These are phyloP conservation scores for Neotoma lepida DNA, from an alignment of 2,113 vertebrate genomes.

Conservation along the genomic window DNA sequence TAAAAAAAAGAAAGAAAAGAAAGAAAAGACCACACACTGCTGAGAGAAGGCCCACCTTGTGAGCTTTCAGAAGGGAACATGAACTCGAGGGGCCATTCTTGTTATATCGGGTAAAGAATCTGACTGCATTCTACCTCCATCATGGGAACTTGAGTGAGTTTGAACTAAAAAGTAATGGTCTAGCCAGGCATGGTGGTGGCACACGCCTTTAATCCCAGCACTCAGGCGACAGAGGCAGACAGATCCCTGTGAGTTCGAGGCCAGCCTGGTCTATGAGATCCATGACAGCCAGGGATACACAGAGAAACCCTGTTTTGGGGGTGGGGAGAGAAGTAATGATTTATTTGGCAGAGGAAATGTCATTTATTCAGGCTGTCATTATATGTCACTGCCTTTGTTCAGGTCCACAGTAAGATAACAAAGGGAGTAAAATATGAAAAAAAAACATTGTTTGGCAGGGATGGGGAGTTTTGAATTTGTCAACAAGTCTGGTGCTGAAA, in stretches of 20 bases:
- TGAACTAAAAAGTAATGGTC: neutral
- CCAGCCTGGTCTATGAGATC: neutral
- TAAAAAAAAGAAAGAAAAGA: no score
- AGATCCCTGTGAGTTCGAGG: neutral
- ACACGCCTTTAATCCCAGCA: neutral
- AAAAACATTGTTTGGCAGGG: neutral
- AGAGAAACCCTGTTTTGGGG: neutral
- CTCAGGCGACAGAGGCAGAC: neutral
- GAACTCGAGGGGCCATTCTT: neutral
- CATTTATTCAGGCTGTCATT: neutral
- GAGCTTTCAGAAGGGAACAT: neutral
- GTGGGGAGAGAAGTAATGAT: neutral
- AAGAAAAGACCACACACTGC: no score
- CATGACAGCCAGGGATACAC: neutral
- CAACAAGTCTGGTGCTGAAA: neutral
- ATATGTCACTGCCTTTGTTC: neutral
- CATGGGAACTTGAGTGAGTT: neutral
- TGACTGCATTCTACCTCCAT: neutral
- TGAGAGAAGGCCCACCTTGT: neutral
- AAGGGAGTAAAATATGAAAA: neutral
- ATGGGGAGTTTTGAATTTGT: neutral
- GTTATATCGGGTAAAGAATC: neutral
- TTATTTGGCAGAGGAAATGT: neutral
- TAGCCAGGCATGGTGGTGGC: neutral
- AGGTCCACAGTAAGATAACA: neutral